A percentile compares a stretch with the other conserved stretches of the same genome.
These are phyloP conservation scores for Apotomis capreana DNA, from an alignment of 2,888 invertebrate genomes.

Conservation along the genomic window DNA sequence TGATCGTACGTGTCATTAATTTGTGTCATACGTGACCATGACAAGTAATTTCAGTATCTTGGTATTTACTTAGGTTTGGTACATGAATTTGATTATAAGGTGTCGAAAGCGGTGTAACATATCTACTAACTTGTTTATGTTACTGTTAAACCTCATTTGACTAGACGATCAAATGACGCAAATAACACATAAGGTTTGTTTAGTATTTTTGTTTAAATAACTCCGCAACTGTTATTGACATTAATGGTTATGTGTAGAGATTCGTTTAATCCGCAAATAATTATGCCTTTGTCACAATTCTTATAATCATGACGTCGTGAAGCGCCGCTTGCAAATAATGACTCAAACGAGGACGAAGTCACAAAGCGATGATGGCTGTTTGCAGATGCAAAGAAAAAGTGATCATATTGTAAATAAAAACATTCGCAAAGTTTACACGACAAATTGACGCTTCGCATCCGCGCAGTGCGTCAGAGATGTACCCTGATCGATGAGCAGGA, in stretches of 20 bases:
- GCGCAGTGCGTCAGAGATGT: constrained; percentile 48
- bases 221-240: constrained; percentile 30
- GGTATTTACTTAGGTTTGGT: not conserved
- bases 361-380: constrained; percentile 77
- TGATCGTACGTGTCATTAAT: constrained; percentile 4
- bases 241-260: constrained; percentile 17
- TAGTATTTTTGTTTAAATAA: constrained; percentile 27
- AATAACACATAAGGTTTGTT: constrained; percentile 22
- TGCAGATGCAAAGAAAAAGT: constrained; percentile 68
- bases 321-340: constrained; percentile 63
- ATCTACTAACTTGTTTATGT: not conserved
- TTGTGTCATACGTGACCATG: constrained; percentile 12
- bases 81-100: not conserved
- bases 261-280: constrained; percentile 27
- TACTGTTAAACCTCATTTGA: constrained; percentile 9
- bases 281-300: constrained; percentile 46
- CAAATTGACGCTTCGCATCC: constrained; percentile 56
- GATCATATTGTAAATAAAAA: constrained; percentile 69
- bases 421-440: constrained; percentile 63
- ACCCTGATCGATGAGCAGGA: constrained; percentile 51
- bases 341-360: constrained; percentile 68
- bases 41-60: constrained; percentile 5
- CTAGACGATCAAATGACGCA: constrained; percentile 37
- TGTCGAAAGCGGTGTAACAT: not conserved
- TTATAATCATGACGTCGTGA: constrained; percentile 55